Percentiles rank a stretch among this genome's conserved stretches.
phyloP scores from a whole-genome alignment of 2,888 invertebrate species.

The Andrena trimmerana region DNA sequence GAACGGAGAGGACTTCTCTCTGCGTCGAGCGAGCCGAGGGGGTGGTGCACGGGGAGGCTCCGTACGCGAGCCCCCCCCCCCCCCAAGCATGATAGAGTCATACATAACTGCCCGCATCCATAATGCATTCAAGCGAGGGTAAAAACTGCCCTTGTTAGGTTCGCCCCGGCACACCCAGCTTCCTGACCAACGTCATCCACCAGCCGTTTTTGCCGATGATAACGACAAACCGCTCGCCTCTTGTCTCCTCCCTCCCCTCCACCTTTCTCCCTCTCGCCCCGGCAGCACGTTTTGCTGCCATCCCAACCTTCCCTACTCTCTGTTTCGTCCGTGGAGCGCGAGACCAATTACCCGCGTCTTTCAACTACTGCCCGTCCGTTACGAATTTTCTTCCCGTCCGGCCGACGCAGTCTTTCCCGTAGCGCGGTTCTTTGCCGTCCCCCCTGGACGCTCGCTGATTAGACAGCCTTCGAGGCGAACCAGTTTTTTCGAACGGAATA shows the following conservation, averaged over 20 bases:
- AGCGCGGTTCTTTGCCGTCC: constrained; percentile 24
- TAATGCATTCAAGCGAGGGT: constrained; percentile 81
- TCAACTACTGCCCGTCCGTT: constrained; percentile 5
- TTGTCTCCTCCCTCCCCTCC: not conserved
- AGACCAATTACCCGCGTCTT: constrained; percentile 68
- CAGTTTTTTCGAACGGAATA: constrained; percentile 26
- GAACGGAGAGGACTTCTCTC: constrained; percentile 26
- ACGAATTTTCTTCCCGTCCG: constrained; percentile 41
- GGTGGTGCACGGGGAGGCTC: constrained; percentile 20
- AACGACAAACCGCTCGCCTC: constrained; percentile 66
- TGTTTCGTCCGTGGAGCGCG: constrained; percentile 59
- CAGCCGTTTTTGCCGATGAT: constrained; percentile 67
- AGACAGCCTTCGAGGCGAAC: constrained; percentile 37
- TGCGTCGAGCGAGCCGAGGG: not conserved
- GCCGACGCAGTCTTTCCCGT: constrained; percentile 15
- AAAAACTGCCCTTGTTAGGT: constrained; percentile 80
- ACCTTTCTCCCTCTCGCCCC: not conserved
- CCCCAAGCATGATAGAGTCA: constrained; percentile 82
- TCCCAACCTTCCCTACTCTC: not conserved
- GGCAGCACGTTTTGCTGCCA: not conserved
- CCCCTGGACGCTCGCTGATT: constrained; percentile 25
- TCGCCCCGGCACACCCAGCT: constrained; percentile 66
- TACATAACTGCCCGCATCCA: constrained; percentile 83
- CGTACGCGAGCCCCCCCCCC: constrained; percentile 61
- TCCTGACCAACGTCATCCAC: constrained; percentile 62